Evolutionary conservation across 2,888 invertebrate genomes (phyloP).

Genomic region (Dioctria linearis): DNA sequence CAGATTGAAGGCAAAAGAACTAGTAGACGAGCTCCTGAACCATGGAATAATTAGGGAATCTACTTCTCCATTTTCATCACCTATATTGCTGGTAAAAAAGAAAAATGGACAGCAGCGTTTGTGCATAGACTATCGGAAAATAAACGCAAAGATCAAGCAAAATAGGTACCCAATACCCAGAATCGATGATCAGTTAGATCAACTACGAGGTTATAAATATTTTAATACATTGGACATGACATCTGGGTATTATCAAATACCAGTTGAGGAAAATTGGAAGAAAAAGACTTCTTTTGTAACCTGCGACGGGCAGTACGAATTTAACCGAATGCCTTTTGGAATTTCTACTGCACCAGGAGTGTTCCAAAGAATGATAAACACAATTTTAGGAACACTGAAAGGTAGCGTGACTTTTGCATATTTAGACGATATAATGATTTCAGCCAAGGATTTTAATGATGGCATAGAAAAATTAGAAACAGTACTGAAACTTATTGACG

Average conservation of each 20-base stretch:
- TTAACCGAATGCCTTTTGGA: neutral
- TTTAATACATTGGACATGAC: conserved; percentile 13
- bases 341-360: too few species aligned
- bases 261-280: neutral
- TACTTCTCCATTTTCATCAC: conserved; percentile 2
- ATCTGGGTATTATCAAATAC: conserved; percentile 7
- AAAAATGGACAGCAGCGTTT: conserved; percentile 24
- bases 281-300: neutral
- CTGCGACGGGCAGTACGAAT: neutral
- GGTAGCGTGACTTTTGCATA: too few species aligned
- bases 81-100: conserved; percentile 9
- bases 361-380: too few species aligned
- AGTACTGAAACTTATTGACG: too few species aligned
- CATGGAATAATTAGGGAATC: neutral
- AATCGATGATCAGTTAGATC: conserved; percentile 15
- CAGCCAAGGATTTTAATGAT: too few species aligned
- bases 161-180: too few species aligned
- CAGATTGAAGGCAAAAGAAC: too few species aligned
- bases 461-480: too few species aligned
- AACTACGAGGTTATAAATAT: neutral
- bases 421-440: too few species aligned
- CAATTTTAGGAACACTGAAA: too few species aligned
- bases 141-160: neutral
- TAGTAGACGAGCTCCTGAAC: too few species aligned
- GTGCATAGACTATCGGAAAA: conserved; percentile 12